A percentile compares a stretch with the other conserved stretches of the same genome.
Evolutionary conservation across 2,888 invertebrate species (phyloP).

Genomic region (Philhelius pedissequus): DNA sequence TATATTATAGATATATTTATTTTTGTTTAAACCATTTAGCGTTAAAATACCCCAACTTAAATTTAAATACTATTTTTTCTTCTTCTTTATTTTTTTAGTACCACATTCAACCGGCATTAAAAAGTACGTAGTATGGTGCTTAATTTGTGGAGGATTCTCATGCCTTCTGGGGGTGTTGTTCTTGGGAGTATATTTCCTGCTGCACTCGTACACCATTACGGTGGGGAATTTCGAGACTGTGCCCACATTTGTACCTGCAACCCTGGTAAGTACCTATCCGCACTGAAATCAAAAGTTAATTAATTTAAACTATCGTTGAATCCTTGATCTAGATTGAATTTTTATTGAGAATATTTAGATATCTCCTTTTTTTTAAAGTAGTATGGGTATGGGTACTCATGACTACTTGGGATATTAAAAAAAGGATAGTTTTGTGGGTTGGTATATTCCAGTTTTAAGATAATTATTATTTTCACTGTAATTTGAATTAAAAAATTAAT

Average conservation of each 20-base stretch:
- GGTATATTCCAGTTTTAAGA: too few relatives aligned
- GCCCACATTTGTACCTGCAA: slow-evolving; percentile 95
- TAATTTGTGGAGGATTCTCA: slow-evolving; percentile 87
- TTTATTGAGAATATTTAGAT: not conserved
- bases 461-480: too few relatives aligned
- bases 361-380: too few relatives aligned
- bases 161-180: slow-evolving; percentile 87
- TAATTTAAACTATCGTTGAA: slow-evolving; percentile 3
- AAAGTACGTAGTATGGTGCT: slow-evolving; percentile 89
- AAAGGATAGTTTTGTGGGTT: too few relatives aligned
- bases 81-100: slow-evolving; percentile 71
- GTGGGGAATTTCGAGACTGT: slow-evolving; percentile 92
- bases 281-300: not conserved
- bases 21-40: not conserved
- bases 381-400: too few relatives aligned
- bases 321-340: not conserved
- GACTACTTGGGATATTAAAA: too few relatives aligned
- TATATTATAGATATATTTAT: too few relatives aligned
- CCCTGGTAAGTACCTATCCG: slow-evolving; percentile 84
- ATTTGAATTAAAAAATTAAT: too few relatives aligned
- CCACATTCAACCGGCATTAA: slow-evolving; percentile 79
- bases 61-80: not conserved
- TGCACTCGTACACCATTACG: slow-evolving; percentile 87
- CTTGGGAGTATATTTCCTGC: slow-evolving; percentile 87
- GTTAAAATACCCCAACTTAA: not conserved